Conservation (phyloP, 2,888 invertebrate species). For the Entomobrya proxima region DNA sequence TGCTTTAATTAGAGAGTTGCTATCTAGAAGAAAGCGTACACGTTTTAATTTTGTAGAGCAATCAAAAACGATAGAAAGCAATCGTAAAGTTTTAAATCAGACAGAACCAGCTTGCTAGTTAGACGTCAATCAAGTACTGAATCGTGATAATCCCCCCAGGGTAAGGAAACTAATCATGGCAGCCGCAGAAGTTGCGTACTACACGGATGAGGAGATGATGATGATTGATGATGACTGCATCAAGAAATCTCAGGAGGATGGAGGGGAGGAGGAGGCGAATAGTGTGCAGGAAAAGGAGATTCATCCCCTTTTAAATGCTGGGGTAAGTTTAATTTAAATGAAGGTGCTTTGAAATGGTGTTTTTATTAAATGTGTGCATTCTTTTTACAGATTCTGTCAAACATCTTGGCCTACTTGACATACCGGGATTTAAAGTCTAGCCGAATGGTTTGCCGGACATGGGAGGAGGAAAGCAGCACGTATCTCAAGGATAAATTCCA, state of each 20-base stretch:
- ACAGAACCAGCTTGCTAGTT: too few species aligned
- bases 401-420: slow-evolving; percentile 62
- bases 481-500: slow-evolving; percentile 65
- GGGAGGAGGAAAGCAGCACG: slow-evolving; percentile 65
- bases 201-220: slow-evolving; percentile 66
- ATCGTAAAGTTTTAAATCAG: too few species aligned
- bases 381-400: slow-evolving; percentile 54
- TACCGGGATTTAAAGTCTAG: slow-evolving; percentile 63
- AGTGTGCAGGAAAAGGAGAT: slow-evolving; percentile 50
- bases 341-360: background rate
- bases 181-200: slow-evolving; percentile 57
- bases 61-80: too few species aligned
- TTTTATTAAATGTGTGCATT: slow-evolving; percentile 1
- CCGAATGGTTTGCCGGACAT: slow-evolving; percentile 68
- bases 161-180: slow-evolving; percentile 47
- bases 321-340: slow-evolving; percentile 12
- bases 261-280: slow-evolving; percentile 48
- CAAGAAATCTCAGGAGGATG: slow-evolving; percentile 51
- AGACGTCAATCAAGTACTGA: too few species aligned
- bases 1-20: too few species aligned
- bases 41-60: too few species aligned
- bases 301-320: slow-evolving; percentile 56
- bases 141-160: too few species aligned
- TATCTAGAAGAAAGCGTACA: too few species aligned
- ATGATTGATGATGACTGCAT: slow-evolving; percentile 62